Conservation (phyloP, 1,140 invertebrate species). For the Bombus confusus region DNA sequence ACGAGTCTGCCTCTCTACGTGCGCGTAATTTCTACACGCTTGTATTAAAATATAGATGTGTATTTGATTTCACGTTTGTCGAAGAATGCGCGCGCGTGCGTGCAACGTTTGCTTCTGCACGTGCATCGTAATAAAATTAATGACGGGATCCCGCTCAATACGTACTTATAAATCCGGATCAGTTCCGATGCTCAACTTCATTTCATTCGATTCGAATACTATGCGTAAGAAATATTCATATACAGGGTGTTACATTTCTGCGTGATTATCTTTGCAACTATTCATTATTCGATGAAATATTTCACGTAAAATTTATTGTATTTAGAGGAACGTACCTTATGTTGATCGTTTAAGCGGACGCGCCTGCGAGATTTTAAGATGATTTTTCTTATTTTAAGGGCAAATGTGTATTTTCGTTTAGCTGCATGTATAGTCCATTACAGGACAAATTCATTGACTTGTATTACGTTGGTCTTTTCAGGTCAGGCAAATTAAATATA, state of each 20-base stretch:
- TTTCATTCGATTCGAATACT: not conserved
- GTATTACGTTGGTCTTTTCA: too few species aligned
- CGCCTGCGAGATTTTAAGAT: too few species aligned
- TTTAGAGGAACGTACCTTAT: too few species aligned
- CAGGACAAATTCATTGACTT: too few species aligned
- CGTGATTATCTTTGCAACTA: too few species aligned
- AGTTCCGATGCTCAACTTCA: not conserved
- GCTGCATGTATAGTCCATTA: too few species aligned
- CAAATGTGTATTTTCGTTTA: too few species aligned
- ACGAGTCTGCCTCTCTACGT: slow-evolving; percentile 28
- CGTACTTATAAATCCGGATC: not conserved
- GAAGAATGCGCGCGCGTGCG: slow-evolving; percentile 25
- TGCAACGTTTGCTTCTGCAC: not conserved
- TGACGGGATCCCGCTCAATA: not conserved
- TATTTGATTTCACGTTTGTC: slow-evolving; percentile 53
- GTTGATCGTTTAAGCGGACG: too few species aligned
- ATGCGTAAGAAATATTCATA: not conserved
- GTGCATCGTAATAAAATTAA: not conserved
- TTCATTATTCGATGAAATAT: too few species aligned
- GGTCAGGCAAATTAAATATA: too few species aligned
- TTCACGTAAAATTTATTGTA: too few species aligned
- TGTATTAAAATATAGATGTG: slow-evolving; percentile 59
- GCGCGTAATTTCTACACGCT: slow-evolving; percentile 51
- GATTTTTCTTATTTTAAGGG: too few species aligned
- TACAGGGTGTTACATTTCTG: not conserved